Evolutionary conservation across 1,140 invertebrate genomes (phyloP).

Genomic region (Drosophila auraria): DNA sequence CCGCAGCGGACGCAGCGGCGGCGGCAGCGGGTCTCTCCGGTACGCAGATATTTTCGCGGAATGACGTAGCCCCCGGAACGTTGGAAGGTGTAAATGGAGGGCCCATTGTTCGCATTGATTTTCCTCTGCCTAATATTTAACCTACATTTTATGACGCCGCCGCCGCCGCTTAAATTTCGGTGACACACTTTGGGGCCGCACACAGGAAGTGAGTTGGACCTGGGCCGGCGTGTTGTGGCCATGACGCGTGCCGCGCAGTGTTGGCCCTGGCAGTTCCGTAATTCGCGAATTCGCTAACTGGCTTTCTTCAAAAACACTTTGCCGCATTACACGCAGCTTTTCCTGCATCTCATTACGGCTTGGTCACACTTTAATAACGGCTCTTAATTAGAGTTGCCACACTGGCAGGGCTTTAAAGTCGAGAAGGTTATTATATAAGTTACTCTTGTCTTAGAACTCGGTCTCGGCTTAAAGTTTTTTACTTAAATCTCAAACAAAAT

Average conservation of each 20-base stretch:
- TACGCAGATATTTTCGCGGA: conserved; percentile 48
- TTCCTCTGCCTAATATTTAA: conserved; percentile 67
- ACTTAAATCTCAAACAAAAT: conserved; percentile 12
- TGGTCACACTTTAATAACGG: conserved; percentile 41
- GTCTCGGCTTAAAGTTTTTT: conserved; percentile 26
- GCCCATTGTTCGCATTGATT: conserved; percentile 57
- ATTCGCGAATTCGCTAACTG: conserved; percentile 43
- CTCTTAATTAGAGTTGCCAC: conserved; percentile 8
- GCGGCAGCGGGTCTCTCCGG: background rate
- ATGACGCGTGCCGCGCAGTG: conserved; percentile 48
- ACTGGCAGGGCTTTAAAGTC: background rate
- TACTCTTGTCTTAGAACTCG: conserved; percentile 11
- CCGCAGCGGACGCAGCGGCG: conserved; percentile 5
- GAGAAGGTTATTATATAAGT: conserved; percentile 27
- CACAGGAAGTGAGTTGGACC: conserved; percentile 61
- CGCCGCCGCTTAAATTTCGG: conserved; percentile 45
- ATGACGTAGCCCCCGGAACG: conserved; percentile 30
- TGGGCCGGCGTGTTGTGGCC: conserved; percentile 51
- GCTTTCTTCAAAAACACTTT: conserved; percentile 23
- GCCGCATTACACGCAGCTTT: conserved; percentile 51
- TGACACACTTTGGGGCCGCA: conserved; percentile 56
- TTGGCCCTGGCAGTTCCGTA: conserved; percentile 18
- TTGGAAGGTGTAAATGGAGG: conserved; percentile 42
- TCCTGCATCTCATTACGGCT: conserved; percentile 46
- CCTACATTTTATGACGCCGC: conserved; percentile 58